Conservation (phyloP, 2,797 vertebrate genomes). For the Cryptoprocta ferox region DNA sequence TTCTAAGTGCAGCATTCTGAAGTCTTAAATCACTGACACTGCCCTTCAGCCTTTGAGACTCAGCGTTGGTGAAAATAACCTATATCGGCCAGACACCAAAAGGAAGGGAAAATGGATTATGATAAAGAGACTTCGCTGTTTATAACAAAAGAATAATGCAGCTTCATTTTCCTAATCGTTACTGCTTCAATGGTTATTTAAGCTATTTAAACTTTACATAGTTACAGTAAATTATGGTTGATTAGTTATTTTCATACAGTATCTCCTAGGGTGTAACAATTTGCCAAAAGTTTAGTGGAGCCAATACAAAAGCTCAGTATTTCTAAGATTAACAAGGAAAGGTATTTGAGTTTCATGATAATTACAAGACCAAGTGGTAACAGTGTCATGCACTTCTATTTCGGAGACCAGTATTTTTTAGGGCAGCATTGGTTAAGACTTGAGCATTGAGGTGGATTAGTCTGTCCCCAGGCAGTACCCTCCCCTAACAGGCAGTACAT, state of each 20-base stretch:
- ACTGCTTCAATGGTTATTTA: neutral
- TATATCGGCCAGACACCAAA: constrained; percentile 62
- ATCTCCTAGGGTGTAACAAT: neutral
- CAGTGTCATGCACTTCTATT: constrained; percentile 46
- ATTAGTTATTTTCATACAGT: neutral
- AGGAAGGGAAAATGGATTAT: constrained; percentile 44
- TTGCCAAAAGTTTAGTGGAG: neutral
- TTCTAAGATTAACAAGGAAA: neutral
- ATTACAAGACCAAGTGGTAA: neutral
- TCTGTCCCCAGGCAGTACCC: neutral
- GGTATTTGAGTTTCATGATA: constrained; percentile 33
- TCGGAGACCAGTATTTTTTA: neutral
- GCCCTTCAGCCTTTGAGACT: constrained; percentile 77
- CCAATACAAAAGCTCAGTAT: neutral
- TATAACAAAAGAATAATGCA: constrained; percentile 14
- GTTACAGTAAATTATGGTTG: neutral
- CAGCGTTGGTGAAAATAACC: constrained; percentile 75
- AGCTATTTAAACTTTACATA: neutral
- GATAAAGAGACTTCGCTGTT: constrained; percentile 5
- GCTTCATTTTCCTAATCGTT: constrained; percentile 53
- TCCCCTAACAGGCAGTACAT: neutral
- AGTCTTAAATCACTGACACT: constrained; percentile 72
- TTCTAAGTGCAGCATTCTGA: constrained; percentile 74
- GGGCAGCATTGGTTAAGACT: neutral
- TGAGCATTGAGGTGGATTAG: neutral